These are phyloP conservation scores for Bimastos eiseni DNA, from an alignment of 2,888 invertebrate species.

Conservation along the genomic window DNA sequence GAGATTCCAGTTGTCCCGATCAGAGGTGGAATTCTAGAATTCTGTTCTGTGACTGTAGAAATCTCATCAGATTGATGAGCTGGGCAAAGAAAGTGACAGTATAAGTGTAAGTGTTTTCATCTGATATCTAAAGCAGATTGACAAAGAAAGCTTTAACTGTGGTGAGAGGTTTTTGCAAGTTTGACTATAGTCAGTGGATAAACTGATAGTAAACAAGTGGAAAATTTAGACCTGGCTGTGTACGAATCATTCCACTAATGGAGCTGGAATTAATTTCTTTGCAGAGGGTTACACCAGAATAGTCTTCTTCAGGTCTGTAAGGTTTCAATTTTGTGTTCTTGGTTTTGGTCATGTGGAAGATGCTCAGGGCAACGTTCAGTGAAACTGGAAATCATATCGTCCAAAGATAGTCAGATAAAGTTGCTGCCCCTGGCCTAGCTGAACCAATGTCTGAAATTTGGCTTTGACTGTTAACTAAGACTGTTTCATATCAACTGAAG, in stretches of 20 bases:
- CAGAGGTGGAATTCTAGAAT: neutral
- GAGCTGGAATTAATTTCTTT: neutral
- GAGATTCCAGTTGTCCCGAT: neutral
- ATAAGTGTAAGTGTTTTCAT: neutral
- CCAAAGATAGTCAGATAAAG: neutral
- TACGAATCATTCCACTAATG: neutral
- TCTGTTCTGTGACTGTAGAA: neutral
- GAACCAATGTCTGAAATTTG: neutral
- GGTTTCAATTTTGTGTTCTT: neutral
- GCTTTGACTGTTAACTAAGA: neutral
- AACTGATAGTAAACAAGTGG: neutral
- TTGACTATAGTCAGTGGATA: neutral
- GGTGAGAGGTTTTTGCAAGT: neutral
- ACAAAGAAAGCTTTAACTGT: neutral
- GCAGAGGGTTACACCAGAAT: neutral
- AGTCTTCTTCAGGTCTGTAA: neutral
- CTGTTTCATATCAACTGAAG: neutral
- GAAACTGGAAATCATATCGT: neutral
- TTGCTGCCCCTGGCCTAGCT: neutral
- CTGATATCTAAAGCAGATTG: neutral
- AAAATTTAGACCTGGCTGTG: too few species aligned
- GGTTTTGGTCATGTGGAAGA: neutral
- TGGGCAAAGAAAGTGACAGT: too few species aligned
- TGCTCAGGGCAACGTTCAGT: neutral
- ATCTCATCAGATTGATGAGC: too few species aligned